Conservation (phyloP, 2,113 vertebrate species). For the Xyliphius kryptos region DNA sequence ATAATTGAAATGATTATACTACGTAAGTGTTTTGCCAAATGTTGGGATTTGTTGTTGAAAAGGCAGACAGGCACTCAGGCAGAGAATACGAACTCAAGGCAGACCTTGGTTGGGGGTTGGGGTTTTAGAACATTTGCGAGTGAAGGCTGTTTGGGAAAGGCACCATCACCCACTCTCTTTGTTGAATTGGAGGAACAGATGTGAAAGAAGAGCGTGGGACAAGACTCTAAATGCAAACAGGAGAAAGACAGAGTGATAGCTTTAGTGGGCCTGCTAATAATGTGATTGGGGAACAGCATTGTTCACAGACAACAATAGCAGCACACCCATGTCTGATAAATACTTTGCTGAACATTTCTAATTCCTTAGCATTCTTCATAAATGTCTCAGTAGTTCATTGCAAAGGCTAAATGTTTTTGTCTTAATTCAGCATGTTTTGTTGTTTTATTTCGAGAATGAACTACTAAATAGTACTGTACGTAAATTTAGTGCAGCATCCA, state of each 20-base stretch:
- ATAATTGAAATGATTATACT: not conserved
- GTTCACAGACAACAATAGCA: slow-evolving; percentile 17
- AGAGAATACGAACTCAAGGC: slow-evolving; percentile 17
- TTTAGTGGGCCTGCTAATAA: slow-evolving; percentile 14
- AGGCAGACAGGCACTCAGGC: not conserved
- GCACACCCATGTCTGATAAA: not conserved
- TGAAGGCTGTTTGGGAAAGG: slow-evolving; percentile 19
- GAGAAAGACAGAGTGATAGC: slow-evolving; percentile 23
- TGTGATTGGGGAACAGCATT: slow-evolving; percentile 18
- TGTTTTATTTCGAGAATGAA: not conserved
- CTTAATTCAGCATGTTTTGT: not conserved
- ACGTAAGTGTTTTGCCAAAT: slow-evolving; percentile 3
- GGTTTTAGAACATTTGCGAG: slow-evolving; percentile 18
- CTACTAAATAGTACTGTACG: too few species aligned
- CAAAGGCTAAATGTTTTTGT: not conserved
- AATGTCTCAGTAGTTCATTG: too few species aligned
- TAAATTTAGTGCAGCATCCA: not conserved
- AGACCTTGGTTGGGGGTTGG: slow-evolving; percentile 26
- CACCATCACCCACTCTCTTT: slow-evolving; percentile 32
- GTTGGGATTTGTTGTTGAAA: slow-evolving; percentile 13
- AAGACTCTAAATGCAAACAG: slow-evolving; percentile 10
- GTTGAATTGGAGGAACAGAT: slow-evolving; percentile 35
- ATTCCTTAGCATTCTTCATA: not conserved
- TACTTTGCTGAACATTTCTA: not conserved
- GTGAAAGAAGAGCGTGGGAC: slow-evolving; percentile 29